Conservation (phyloP, 2,113 vertebrate species). For the Atractosteus spatula region DNA sequence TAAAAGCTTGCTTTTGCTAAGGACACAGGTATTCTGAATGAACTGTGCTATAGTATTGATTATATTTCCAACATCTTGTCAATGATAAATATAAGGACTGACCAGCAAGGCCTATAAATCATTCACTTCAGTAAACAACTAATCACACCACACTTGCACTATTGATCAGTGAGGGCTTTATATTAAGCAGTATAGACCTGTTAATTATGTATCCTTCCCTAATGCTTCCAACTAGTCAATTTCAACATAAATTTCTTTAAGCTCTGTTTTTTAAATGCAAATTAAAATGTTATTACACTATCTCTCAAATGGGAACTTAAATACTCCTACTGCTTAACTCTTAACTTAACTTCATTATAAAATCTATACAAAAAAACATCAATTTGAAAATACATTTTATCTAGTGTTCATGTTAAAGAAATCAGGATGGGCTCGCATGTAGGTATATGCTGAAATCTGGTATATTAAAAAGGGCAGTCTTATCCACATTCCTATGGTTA, state of each 20-base stretch:
- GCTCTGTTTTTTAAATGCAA: background rate
- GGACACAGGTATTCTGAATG: background rate
- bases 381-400: too few species aligned
- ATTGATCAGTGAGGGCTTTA: background rate
- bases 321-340: too few species aligned
- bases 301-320: too few species aligned
- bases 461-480: too few species aligned
- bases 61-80: background rate
- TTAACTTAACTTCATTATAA: too few species aligned
- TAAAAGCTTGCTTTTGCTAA: background rate
- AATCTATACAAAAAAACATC: too few species aligned
- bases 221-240: conserved; percentile 10
- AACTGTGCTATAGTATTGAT: background rate
- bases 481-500: too few species aligned
- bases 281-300: background rate
- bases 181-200: conserved; percentile 8
- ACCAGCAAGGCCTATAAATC: conserved; percentile 9
- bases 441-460: too few species aligned
- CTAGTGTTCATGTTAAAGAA: too few species aligned
- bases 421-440: too few species aligned
- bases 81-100: conserved; percentile 8
- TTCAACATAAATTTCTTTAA: background rate
- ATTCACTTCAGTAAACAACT: conserved; percentile 3
- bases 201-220: conserved; percentile 4
- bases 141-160: background rate